A percentile compares a stretch with the other conserved stretches of the same genome.
phyloP scores from a whole-genome alignment of 1,140 invertebrate genomes.

The Pseudomyrmex concolor region DNA sequence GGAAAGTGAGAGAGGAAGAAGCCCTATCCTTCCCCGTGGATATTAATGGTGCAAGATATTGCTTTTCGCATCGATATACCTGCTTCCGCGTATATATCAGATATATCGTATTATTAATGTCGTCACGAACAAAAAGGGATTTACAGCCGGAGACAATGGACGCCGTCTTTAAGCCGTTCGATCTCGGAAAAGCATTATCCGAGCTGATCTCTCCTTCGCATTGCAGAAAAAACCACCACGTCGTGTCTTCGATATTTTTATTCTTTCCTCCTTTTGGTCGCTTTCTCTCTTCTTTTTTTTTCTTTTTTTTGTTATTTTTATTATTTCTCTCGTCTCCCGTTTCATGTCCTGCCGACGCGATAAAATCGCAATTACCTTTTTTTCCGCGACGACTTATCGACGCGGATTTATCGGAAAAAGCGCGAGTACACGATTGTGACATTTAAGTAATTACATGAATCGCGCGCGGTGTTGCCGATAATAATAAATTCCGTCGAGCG shows the following conservation, averaged over 20 bases:
- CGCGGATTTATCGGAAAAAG: slow-evolving; percentile 11
- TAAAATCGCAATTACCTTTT: slow-evolving; percentile 51
- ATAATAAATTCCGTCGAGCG: slow-evolving; percentile 33
- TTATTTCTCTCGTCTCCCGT: background rate
- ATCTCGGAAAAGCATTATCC: slow-evolving; percentile 7
- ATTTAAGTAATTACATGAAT: slow-evolving; percentile 34
- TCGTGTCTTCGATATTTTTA: slow-evolving; percentile 26
- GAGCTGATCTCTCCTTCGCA: slow-evolving; percentile 17
- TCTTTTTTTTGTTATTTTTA: background rate
- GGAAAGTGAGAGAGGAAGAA: slow-evolving; percentile 8
- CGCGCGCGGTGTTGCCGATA: background rate
- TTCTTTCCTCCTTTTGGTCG: background rate
- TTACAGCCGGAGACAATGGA: slow-evolving; percentile 57
- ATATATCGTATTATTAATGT: slow-evolving; percentile 72
- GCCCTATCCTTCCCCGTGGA: slow-evolving; percentile 73
- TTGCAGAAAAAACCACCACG: background rate
- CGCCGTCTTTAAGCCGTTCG: slow-evolving; percentile 42
- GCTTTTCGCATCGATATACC: slow-evolving; percentile 74
- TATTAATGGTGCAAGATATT: slow-evolving; percentile 81
- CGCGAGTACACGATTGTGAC: slow-evolving; percentile 20
- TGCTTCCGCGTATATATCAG: slow-evolving; percentile 29
- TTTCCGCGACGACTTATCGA: slow-evolving; percentile 22
- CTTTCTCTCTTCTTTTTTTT: background rate
- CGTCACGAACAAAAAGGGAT: slow-evolving; percentile 66
- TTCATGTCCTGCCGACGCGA: background rate